These are phyloP conservation scores for Thera britannica DNA, from an alignment of 2,888 invertebrate genomes.

Conservation along the genomic window DNA sequence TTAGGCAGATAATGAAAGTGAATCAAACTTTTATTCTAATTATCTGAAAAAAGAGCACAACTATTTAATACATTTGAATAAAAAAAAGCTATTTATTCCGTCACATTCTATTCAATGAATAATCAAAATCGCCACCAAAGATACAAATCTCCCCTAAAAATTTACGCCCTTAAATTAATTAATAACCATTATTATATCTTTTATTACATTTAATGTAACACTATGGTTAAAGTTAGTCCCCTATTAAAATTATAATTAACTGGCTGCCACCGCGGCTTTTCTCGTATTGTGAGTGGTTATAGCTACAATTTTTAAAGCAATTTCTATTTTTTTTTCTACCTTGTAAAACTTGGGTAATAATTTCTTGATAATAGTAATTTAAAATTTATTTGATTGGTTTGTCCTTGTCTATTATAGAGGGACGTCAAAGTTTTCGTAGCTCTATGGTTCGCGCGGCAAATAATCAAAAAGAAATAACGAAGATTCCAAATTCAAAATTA, in stretches of 20 bases:
- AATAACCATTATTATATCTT: conserved; percentile 37
- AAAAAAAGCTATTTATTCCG: conserved; percentile 43
- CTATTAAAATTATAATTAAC: conserved; percentile 4
- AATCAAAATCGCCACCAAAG: conserved; percentile 38
- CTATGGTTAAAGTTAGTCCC: conserved; percentile 19
- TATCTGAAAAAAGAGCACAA: no score
- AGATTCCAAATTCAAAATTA: conserved; percentile 15
- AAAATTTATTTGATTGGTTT: neutral
- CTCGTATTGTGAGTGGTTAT: neutral
- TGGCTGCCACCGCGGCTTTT: neutral
- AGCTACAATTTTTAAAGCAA: no score
- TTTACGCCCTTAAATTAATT: conserved; percentile 36
- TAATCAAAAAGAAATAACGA: conserved; percentile 5
- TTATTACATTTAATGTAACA: conserved; percentile 5
- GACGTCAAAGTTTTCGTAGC: neutral
- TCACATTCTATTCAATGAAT: conserved; percentile 38
- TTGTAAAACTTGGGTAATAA: no score
- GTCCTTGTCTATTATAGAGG: neutral
- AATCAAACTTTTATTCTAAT: no score
- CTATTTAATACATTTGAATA: neutral
- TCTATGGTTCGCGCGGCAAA: conserved; percentile 5
- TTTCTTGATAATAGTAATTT: no score
- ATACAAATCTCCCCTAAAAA: conserved; percentile 37
- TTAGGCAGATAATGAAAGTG: no score
- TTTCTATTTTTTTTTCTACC: no score